Conservation (phyloP, 2,113 vertebrate species). For the Actenoides lindsayi region DNA sequence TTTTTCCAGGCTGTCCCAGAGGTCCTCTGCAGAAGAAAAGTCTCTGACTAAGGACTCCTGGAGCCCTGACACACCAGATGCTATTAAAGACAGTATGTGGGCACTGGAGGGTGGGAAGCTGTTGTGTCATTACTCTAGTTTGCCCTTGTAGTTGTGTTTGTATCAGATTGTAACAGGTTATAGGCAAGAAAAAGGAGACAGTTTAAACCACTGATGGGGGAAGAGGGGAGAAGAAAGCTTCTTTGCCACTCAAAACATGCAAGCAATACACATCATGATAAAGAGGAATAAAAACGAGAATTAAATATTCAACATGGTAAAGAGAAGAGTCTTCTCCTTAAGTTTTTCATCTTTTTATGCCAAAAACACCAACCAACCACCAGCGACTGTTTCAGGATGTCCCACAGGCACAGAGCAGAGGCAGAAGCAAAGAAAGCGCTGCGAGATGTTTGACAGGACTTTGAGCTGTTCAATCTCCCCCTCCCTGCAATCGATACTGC, state of each 20-base stretch:
- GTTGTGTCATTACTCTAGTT: background rate
- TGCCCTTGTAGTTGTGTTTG: background rate
- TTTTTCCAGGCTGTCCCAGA: conserved; percentile 95
- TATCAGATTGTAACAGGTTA: background rate
- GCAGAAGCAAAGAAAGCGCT: background rate
- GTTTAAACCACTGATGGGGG: background rate
- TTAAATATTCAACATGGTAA: background rate
- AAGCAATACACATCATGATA: background rate
- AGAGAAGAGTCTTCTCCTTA: background rate
- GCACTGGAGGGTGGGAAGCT: background rate
- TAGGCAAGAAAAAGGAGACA: background rate
- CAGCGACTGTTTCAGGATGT: rapidly evolving
- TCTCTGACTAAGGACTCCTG: background rate
- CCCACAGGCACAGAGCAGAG: background rate
- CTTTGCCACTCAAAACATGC: background rate
- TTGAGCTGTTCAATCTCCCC: background rate
- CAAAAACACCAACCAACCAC: background rate
- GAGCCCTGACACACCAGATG: background rate
- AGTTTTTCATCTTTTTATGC: background rate
- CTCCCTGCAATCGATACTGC: background rate
- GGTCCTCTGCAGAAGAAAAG: conserved; percentile 85
- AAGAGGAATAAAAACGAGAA: background rate
- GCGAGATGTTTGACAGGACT: background rate
- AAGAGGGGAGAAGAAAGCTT: background rate
- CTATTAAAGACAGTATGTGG: background rate